Percentiles rank a stretch among this genome's conserved stretches.
Conservation (phyloP, 2,888 invertebrate species). For the Glyphotaelius pellucidus region DNA sequence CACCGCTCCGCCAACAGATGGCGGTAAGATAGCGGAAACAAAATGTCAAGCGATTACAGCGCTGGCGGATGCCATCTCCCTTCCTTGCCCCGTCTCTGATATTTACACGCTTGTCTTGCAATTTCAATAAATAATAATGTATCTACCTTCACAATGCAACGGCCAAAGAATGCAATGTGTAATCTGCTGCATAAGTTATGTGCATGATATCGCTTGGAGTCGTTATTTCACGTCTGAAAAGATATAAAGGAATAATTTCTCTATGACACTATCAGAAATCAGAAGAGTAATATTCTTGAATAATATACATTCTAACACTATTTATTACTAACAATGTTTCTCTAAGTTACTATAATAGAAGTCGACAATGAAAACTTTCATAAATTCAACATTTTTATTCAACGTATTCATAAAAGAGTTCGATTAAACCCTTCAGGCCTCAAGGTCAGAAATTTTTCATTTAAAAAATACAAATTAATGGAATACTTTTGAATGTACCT, state of each 20-base stretch:
- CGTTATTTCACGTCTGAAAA: neutral
- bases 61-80: neutral
- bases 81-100: neutral
- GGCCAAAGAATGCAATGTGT: constrained; percentile 2
- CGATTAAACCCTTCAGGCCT: no score
- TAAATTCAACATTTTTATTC: no score
- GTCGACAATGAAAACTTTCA: no score
- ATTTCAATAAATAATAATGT: neutral
- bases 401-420: no score
- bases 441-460: no score
- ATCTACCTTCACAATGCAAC: neutral
- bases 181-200: neutral
- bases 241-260: neutral
- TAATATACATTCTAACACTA: neutral
- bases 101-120: neutral
- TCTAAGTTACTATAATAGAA: no score
- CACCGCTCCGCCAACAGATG: constrained; percentile 7
- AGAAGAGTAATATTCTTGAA: neutral
- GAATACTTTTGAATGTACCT: no score
- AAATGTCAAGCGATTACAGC: constrained; percentile 17
- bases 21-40: constrained; percentile 20
- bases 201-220: neutral
- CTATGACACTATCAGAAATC: neutral
- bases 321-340: neutral
- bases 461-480: no score